Evolutionary conservation across 2,888 invertebrate species (phyloP), one percentile per base, ranked within the genome.

Genomic region (Caenorhabditis zanzibari): DNA sequence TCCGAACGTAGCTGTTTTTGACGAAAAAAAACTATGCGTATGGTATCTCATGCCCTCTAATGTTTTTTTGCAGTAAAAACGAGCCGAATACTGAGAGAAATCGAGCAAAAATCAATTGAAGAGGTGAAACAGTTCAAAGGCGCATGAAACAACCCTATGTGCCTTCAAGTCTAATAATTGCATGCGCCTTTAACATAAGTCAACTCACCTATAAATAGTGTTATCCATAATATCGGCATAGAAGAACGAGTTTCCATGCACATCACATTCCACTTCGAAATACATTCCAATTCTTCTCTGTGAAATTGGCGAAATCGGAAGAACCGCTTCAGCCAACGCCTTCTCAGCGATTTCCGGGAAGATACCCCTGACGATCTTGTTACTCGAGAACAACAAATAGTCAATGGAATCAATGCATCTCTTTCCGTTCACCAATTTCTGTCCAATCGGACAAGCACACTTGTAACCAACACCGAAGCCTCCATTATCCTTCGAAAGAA

Each of bases 361-460:
- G 59, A 94, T 96, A 47, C 97, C 98, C 92, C 98, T 96, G 88
- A 98, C 97, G 91, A 97, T 97, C 87, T 97, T 95, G 84, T 90
- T 92, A 71, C 89, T 89, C n/a, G 90, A 89, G 87, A 91, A 92
- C 35, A 92, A 80, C n/a, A 92, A 82, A 72, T 91, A 92, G 69
- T 91, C 90, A 47, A 90, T 88, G 0, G 91, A 88, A 5, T 90
- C 90, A 9, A 91, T 86, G 63, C 92, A 92, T 28, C 90, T 69
- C 44, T 89, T 90, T 9, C 91, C 92, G 54, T 92, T 91, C 16
- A 92, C 87, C n/a, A 92, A 85, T 56, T 90, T 90, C 85, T 91
- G 85, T 44, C 97, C 96, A 93, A 98, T 97, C 0, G 98, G 98
- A 93, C 99, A 99, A 2, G 95, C 96, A 92, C 99, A 99, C 10